Evolutionary conservation across 35 echinoderm and acorn worm genomes (phyloP).

Genomic region (Lytechinus variegatus): DNA sequence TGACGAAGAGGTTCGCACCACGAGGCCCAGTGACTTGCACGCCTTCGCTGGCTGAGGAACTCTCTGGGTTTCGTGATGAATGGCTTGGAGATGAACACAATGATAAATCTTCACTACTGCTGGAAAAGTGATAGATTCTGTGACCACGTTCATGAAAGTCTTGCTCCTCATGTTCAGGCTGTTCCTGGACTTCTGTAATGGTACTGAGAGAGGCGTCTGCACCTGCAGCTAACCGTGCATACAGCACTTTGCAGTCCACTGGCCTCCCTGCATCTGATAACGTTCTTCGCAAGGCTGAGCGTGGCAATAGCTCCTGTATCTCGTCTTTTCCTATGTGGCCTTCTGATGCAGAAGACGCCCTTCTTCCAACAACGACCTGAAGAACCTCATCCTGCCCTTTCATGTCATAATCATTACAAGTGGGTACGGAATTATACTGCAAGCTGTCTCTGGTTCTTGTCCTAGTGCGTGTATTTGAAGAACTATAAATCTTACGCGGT

Average conservation of each 20-base stretch:
- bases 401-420: not conserved
- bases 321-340: not conserved
- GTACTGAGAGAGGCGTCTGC: slow-evolving; percentile 14
- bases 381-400: slow-evolving; percentile 14
- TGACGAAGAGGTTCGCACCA: not conserved
- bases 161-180: not conserved
- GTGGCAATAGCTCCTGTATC: not conserved
- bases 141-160: slow-evolving; percentile 8
- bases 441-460: not conserved
- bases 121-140: slow-evolving; percentile 32
- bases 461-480: not conserved
- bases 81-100: slow-evolving; percentile 15
- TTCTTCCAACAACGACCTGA: slow-evolving; percentile 6
- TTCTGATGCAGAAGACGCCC: slow-evolving; percentile 26
- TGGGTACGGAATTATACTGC: not conserved
- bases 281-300: not conserved
- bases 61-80: slow-evolving; percentile 26
- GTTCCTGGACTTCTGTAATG: slow-evolving; percentile 38
- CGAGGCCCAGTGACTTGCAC: not conserved
- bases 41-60: not conserved
- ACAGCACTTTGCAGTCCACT: slow-evolving; percentile 34
- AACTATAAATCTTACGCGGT: slow-evolving; percentile 17
- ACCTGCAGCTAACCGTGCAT: not conserved
- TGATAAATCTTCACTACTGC: slow-evolving; percentile 22
- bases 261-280: not conserved